Conservation (phyloP, 2,113 vertebrate species). For the Narcine bancroftii region DNA sequence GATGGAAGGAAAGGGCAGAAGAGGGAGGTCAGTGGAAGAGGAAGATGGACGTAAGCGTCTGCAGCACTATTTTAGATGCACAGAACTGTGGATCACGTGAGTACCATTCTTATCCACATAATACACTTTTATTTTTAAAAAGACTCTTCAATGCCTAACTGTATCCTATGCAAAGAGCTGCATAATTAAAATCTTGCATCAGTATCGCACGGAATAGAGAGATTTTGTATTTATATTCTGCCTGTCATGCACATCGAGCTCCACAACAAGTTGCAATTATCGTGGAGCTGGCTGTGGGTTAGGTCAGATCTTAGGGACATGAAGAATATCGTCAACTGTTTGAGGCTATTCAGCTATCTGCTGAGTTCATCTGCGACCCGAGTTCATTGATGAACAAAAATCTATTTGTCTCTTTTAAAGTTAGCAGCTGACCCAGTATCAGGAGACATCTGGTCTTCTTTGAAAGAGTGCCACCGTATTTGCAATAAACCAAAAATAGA, state of each 20-base stretch:
- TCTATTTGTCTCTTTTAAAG: no score
- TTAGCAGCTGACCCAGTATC: no score
- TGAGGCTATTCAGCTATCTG: no score
- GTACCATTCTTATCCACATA: not conserved
- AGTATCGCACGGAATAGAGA: no score
- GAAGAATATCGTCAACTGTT: no score
- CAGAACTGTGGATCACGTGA: not conserved
- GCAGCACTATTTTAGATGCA: not conserved
- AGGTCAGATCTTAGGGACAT: not conserved
- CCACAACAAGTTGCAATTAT: no score
- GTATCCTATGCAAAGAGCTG: not conserved
- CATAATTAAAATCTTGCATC: not conserved
- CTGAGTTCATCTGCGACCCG: no score
- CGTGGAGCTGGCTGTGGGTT: not conserved
- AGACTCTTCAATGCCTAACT: not conserved
- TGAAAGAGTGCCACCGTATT: not conserved
- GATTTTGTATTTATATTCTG: not conserved
- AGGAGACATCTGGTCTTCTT: not conserved
- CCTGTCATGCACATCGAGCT: not conserved
- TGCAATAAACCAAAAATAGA: not conserved
- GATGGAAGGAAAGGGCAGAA: no score
- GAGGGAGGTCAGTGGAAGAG: no score
- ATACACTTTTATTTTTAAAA: not conserved
- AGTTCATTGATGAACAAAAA: no score
- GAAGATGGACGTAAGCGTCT: no score